Conservation (phyloP, 2,113 vertebrate species). For the Carettochelys insculpta region DNA sequence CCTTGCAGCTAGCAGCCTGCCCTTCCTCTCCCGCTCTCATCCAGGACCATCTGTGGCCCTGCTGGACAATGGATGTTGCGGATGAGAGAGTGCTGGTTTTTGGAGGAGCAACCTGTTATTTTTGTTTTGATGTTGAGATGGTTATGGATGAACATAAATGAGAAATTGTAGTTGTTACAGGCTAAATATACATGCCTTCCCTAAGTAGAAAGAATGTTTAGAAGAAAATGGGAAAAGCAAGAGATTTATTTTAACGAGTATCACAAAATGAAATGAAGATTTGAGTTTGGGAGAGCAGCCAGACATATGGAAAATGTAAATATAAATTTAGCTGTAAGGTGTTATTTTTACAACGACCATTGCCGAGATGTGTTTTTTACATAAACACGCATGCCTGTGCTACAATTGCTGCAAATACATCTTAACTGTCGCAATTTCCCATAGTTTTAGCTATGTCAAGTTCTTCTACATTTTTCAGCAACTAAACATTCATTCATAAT, state of each 20-base stretch:
- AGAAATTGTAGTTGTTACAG: background rate
- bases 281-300: background rate
- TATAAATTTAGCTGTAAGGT: accelerated
- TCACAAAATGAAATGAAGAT: background rate
- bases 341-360: background rate
- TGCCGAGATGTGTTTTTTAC: background rate
- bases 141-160: background rate
- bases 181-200: background rate
- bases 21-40: too few relatives aligned
- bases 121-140: background rate
- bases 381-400: background rate
- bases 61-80: too few relatives aligned
- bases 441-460: background rate
- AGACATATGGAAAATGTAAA: background rate
- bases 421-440: background rate
- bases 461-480: background rate
- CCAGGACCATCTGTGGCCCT: too few relatives aligned
- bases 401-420: background rate
- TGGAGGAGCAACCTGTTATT: too few relatives aligned
- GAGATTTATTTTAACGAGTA: accelerated
- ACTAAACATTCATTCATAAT: background rate
- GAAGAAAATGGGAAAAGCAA: background rate
- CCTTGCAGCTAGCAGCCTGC: too few relatives aligned
- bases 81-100: too few relatives aligned
- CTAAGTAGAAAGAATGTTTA: background rate